A percentile compares a stretch with the other conserved stretches of the same genome.
phyloP scores from a whole-genome alignment of 2,113 vertebrate species.

The Sinocyclocheilus maitianheensis region DNA sequence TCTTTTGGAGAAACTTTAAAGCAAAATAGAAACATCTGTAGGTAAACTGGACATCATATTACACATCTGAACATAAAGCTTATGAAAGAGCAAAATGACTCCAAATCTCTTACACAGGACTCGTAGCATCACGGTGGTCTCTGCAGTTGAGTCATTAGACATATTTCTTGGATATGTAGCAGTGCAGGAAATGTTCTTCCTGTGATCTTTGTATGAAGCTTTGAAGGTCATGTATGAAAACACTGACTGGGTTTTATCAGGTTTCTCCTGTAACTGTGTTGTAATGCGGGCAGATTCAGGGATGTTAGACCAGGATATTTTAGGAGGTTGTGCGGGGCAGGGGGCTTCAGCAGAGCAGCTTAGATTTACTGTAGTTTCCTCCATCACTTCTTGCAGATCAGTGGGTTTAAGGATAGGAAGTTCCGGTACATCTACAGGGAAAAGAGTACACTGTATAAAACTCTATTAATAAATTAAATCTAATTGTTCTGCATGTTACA shows the following conservation, averaged over 20 bases:
- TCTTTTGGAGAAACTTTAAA: slow-evolving; percentile 18
- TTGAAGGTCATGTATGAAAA: background rate
- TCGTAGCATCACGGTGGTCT: background rate
- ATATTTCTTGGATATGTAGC: slow-evolving; percentile 4
- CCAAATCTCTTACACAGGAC: background rate
- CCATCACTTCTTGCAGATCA: background rate
- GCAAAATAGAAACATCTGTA: background rate
- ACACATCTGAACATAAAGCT: background rate
- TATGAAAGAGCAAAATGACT: background rate
- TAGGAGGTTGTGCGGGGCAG: slow-evolving; percentile 7
- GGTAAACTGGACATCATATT: background rate
- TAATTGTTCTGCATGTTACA: background rate
- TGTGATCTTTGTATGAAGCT: slow-evolving; percentile 7
- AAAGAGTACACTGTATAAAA: background rate
- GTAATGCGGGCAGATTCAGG: background rate
- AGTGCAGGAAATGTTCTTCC: background rate
- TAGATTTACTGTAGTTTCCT: background rate
- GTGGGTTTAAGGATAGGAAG: background rate
- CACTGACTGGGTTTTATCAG: slow-evolving; percentile 14
- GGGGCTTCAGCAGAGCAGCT: slow-evolving; percentile 35
- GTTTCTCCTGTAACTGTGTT: background rate
- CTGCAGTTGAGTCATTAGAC: background rate
- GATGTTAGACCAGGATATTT: slow-evolving; percentile 17
- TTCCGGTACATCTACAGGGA: background rate
- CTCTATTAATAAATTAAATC: background rate